Conservation (phyloP, 2,113 vertebrate species). For the Okapia johnstoni region DNA sequence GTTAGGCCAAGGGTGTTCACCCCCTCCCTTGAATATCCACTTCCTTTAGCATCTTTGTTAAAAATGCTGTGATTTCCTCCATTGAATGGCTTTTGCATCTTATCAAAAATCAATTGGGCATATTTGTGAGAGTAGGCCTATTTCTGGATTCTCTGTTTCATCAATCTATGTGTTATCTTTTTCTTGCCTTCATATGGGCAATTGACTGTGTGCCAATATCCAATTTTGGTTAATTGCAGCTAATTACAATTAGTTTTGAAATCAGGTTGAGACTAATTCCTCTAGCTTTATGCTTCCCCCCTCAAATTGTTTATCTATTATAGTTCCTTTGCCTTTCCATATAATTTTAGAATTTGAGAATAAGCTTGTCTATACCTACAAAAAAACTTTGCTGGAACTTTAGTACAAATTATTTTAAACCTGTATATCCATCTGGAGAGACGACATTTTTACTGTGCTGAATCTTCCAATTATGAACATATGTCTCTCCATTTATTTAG, state of each 20-base stretch:
- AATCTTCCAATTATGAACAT: neutral
- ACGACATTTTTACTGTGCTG: neutral
- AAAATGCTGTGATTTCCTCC: neutral
- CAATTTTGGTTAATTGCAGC: neutral
- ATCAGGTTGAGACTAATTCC: neutral
- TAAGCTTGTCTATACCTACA: neutral
- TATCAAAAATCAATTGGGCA: neutral
- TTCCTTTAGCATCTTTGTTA: neutral
- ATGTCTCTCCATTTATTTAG: neutral
- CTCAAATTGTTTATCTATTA: neutral
- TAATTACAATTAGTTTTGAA: neutral
- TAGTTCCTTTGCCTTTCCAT: neutral
- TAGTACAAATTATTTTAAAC: neutral
- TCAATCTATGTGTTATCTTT: neutral
- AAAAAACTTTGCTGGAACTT: neutral
- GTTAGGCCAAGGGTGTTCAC: neutral
- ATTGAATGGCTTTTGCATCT: neutral
- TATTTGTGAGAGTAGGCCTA: neutral
- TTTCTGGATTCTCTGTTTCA: neutral
- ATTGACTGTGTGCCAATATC: neutral
- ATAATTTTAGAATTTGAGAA: neutral
- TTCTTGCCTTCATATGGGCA: neutral
- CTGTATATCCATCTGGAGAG: neutral
- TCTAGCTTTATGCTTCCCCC: neutral
- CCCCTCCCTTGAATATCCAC: neutral